phyloP scores from a whole-genome alignment of 2,113 vertebrate species.

The Alexandromys fortis region DNA sequence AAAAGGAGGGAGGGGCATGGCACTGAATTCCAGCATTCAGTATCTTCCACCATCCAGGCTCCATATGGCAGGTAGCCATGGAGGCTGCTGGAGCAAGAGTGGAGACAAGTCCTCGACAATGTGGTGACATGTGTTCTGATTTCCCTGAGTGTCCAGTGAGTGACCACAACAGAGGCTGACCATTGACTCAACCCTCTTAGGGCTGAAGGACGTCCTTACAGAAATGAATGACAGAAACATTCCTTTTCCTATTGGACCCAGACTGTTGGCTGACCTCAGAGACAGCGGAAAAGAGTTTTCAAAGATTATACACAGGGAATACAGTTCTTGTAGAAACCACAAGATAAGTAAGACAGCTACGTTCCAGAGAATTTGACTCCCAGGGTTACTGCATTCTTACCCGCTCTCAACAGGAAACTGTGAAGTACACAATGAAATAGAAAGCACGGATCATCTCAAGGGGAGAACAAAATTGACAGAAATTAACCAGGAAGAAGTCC shows the following conservation, averaged over 20 bases:
- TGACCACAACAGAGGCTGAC: background rate
- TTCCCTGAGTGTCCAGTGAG: background rate
- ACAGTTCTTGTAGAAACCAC: constrained; percentile 1
- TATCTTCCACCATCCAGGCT: background rate
- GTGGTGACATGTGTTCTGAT: background rate
- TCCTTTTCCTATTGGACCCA: background rate
- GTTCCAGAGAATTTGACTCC: background rate
- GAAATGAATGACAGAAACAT: background rate
- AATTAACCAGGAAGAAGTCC: background rate
- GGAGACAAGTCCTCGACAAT: background rate
- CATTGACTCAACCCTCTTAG: background rate
- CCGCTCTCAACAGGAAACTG: background rate
- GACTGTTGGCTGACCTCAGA: background rate
- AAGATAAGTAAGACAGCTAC: background rate
- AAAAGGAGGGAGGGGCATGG: background rate
- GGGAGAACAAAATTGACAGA: background rate
- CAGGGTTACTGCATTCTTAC: background rate
- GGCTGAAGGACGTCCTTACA: background rate
- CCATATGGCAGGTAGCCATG: background rate
- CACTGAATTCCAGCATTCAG: background rate
- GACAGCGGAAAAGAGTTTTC: background rate
- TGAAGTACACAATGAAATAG: background rate
- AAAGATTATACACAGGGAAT: background rate
- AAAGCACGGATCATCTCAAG: background rate
- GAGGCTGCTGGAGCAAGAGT: background rate